phyloP scores from a whole-genome alignment of 2,113 vertebrate species.

The Vombatus ursinus region DNA sequence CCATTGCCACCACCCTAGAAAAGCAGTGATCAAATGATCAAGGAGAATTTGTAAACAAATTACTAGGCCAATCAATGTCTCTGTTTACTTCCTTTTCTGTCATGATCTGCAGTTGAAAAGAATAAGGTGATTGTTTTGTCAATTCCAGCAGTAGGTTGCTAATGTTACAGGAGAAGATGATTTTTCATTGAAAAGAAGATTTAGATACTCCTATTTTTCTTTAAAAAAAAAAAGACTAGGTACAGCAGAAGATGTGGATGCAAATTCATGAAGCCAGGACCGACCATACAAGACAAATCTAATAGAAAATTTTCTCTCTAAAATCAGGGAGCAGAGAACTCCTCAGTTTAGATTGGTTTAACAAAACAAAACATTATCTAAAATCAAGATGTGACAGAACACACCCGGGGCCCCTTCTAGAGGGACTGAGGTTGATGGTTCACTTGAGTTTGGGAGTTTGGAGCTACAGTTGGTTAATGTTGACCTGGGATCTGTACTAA shows the following conservation, averaged over 20 bases:
- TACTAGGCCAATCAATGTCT: neutral
- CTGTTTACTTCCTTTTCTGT: neutral
- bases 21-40: neutral
- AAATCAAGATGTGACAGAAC: neutral
- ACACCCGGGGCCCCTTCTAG: neutral
- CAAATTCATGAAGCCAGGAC: neutral
- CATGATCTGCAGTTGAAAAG: neutral
- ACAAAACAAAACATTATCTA: too few species aligned
- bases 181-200: neutral
- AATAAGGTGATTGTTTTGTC: neutral
- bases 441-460: neutral
- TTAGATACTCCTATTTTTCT: neutral
- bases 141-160: neutral
- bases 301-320: too few species aligned
- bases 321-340: too few species aligned
- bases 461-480: neutral
- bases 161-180: neutral
- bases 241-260: neutral
- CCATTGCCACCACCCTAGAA: neutral
- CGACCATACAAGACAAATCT: neutral
- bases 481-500: neutral
- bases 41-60: neutral
- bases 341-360: too few species aligned
- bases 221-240: neutral
- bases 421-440: neutral